Evolutionary conservation across 2,113 vertebrate species (phyloP).

Genomic region (Varanus komodoensis): DNA sequence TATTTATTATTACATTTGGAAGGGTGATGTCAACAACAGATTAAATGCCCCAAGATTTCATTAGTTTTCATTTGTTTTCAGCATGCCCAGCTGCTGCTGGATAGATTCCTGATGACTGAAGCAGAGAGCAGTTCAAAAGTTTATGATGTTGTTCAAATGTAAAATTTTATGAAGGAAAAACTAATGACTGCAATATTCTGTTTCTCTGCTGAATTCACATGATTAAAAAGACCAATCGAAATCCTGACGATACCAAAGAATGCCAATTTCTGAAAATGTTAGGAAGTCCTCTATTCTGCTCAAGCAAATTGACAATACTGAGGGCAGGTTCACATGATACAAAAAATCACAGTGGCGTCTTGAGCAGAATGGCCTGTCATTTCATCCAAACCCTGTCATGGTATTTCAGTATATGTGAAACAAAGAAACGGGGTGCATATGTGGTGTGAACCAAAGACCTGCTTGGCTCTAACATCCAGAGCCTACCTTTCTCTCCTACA

Average conservation of each 20-base stretch:
- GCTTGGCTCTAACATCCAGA: neutral
- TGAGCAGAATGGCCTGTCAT: too few species aligned
- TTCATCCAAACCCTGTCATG: too few species aligned
- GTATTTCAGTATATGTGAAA: neutral
- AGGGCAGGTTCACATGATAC: too few species aligned
- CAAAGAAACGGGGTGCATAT: neutral
- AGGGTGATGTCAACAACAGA: neutral
- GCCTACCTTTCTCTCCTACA: neutral
- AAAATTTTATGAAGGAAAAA: slow-evolving; percentile 7
- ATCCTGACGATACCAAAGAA: neutral
- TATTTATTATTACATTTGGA: neutral
- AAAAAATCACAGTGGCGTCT: too few species aligned
- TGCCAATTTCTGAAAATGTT: slow-evolving; percentile 2
- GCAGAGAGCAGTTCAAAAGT: neutral
- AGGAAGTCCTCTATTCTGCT: slow-evolving; percentile 28
- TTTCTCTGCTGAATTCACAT: neutral
- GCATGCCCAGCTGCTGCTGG: rapidly evolving
- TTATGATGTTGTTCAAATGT: neutral
- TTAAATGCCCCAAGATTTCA: slow-evolving; percentile 2
- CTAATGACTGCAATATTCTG: neutral
- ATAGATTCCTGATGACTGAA: rapidly evolving
- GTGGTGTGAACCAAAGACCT: neutral
- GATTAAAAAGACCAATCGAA: slow-evolving; percentile 21
- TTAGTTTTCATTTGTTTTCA: slow-evolving; percentile 41
- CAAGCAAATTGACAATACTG: neutral